Evolutionary conservation across 2,797 vertebrate species (phyloP), one percentile per base, ranked within the genome.

Genomic region (Podarcis siculus): DNA sequence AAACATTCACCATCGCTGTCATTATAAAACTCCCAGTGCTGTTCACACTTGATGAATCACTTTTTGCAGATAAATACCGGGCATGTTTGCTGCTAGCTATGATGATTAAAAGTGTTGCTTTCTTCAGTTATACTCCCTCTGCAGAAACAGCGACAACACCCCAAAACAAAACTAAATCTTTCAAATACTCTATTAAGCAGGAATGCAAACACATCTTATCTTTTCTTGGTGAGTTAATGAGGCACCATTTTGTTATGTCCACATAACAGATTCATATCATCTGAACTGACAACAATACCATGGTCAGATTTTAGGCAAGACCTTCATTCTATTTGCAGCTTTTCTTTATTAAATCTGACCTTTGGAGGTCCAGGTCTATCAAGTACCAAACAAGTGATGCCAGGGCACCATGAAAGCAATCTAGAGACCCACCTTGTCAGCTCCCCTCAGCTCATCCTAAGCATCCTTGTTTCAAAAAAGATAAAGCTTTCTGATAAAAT

Each of bases 1-100:
- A 85, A 90, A 81, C 77, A 87, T 90, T 32, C 42, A 66, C 21
- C 37, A 72, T 87, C 49, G 83, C 55, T 66, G 81, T 80, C 69
- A 87, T 39, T 45, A 69, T 67, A 75, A 75, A 55, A 75, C 78
- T 89, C 79, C 80, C 85, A 83, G 30, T 84, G 7, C 21, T 84
- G 55, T 80, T 55, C 42, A 83, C 69, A 76, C 58, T 61, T 73
- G 82, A 25, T 87, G 82, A 76, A 42, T 84, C 82, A 87, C 35
- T 77, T 67, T 89, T 85, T 80, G 42, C 71, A 45, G 67, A 67
- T 45, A 61, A 58, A 66, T 58, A 80, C 32, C 58, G 81, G 76
- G 55, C 42, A 86, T 81, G 64, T 80, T 87, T 87, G 19, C 32
- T 85, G 88, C 35, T 66, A 79, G 42, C 69, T 61, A 84, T 75